Conservation (phyloP, 1,140 invertebrate genomes). For the Neodiprion pinetum region DNA sequence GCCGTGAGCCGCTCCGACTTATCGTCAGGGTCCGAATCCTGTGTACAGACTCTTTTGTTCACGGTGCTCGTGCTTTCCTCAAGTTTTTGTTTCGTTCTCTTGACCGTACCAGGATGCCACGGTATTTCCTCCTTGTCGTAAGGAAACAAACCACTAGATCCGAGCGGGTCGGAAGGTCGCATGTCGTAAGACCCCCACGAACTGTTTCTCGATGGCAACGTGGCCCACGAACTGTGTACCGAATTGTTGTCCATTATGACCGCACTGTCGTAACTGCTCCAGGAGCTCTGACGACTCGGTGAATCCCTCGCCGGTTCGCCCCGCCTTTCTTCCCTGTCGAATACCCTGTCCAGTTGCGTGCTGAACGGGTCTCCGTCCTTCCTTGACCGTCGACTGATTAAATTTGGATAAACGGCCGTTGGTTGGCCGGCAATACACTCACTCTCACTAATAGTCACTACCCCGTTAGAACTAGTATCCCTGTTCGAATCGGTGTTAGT, state of each 20-base stretch:
- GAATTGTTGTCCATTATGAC: slow-evolving; percentile 71
- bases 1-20: slow-evolving; percentile 38
- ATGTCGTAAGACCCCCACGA: slow-evolving; percentile 80
- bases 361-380: slow-evolving; percentile 72
- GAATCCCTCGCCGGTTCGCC: slow-evolving; percentile 51
- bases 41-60: slow-evolving; percentile 63
- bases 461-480: slow-evolving; percentile 31
- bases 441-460: slow-evolving; percentile 32
- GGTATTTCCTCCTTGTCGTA: slow-evolving; percentile 72
- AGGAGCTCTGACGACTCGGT: slow-evolving; percentile 73
- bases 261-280: slow-evolving; percentile 82
- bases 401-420: slow-evolving; percentile 28
- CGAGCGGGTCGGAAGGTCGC: slow-evolving; percentile 53
- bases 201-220: slow-evolving; percentile 73
- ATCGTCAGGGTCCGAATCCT: slow-evolving; percentile 42
- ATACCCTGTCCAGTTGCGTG: slow-evolving; percentile 73
- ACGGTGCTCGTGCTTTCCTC: slow-evolving; percentile 66
- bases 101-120: slow-evolving; percentile 72
- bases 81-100: slow-evolving; percentile 75
- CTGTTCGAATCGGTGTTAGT: slow-evolving; percentile 38
- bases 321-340: slow-evolving; percentile 75
- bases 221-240: slow-evolving; percentile 84
- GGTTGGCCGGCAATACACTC: slow-evolving; percentile 25
- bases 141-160: slow-evolving; percentile 60
- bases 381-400: slow-evolving; percentile 28